Percentiles rank a stretch among this genome's conserved stretches.
These are phyloP conservation scores for Plectrocnemia conspersa DNA, from an alignment of 1,140 invertebrate genomes.

Conservation along the genomic window DNA sequence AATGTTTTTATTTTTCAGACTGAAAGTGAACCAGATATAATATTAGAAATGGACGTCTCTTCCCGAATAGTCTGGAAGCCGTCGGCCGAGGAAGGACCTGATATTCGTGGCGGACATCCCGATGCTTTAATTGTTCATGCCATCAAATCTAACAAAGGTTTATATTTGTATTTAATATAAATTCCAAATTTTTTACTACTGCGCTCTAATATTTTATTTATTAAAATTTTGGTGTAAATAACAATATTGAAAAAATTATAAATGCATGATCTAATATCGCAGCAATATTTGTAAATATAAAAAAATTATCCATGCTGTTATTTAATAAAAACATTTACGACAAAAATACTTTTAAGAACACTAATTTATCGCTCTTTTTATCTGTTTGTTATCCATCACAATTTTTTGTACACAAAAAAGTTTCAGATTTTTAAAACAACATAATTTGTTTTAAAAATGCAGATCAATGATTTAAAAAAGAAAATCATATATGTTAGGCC, in stretches of 20 bases:
- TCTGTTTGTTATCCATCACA: no score
- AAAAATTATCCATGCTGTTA: no score
- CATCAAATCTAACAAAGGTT: constrained; percentile 83
- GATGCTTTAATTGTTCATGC: constrained; percentile 92
- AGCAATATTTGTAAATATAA: no score
- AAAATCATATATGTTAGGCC: background rate
- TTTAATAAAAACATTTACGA: no score
- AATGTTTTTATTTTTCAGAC: constrained; percentile 14
- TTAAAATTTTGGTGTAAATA: no score
- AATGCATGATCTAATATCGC: no score
- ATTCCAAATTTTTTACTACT: background rate
- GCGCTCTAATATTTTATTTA: background rate
- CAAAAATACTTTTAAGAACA: no score
- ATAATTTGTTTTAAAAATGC: background rate
- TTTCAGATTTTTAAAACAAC: no score
- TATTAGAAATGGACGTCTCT: constrained; percentile 70
- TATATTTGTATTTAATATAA: background rate
- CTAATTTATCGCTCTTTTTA: no score
- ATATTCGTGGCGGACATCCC: constrained; percentile 82
- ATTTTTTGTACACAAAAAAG: no score
- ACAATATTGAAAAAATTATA: no score
- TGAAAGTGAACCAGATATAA: constrained; percentile 48
- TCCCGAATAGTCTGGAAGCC: constrained; percentile 73
- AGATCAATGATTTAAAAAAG: background rate
- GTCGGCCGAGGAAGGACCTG: constrained; percentile 77